phyloP scores from a whole-genome alignment of 1,140 invertebrate genomes.

The Pachyrhynchus sulphureomaculatus region DNA sequence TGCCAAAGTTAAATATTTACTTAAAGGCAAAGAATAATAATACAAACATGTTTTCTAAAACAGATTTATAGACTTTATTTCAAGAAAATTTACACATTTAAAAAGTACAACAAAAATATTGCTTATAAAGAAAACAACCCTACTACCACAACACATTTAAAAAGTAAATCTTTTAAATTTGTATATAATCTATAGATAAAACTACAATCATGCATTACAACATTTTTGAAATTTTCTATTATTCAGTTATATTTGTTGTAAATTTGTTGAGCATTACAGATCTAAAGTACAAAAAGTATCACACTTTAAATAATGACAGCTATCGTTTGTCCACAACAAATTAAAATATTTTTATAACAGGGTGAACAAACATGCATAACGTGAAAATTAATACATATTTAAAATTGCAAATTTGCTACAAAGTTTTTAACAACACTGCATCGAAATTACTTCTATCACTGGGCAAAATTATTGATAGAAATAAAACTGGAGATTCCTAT shows the following conservation, averaged over 20 bases:
- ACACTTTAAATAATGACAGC: conserved; percentile 8
- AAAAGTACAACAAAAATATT: conserved; percentile 26
- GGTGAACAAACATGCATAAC: no score
- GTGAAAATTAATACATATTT: no score
- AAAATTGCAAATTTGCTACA: no score
- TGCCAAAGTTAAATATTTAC: no score
- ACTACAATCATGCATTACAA: background rate
- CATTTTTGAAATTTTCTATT: background rate
- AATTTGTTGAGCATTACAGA: conserved; percentile 26
- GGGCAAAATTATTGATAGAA: no score
- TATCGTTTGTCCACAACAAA: no score
- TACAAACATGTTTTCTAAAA: conserved; percentile 1
- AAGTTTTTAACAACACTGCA: no score
- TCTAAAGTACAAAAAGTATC: conserved; percentile 7
- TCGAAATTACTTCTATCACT: no score
- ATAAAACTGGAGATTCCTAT: no score
- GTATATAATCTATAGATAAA: conserved; percentile 5
- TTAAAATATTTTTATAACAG: no score
- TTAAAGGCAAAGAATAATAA: background rate
- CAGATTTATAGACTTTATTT: conserved; percentile 27
- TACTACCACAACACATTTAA: conserved; percentile 17
- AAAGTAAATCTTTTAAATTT: no score
- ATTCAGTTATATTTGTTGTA: background rate
- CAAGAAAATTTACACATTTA: conserved; percentile 26
- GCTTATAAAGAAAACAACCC: conserved; percentile 23